phyloP scores from a whole-genome alignment of 2,888 invertebrate species.

The Scaptomyza parva region DNA sequence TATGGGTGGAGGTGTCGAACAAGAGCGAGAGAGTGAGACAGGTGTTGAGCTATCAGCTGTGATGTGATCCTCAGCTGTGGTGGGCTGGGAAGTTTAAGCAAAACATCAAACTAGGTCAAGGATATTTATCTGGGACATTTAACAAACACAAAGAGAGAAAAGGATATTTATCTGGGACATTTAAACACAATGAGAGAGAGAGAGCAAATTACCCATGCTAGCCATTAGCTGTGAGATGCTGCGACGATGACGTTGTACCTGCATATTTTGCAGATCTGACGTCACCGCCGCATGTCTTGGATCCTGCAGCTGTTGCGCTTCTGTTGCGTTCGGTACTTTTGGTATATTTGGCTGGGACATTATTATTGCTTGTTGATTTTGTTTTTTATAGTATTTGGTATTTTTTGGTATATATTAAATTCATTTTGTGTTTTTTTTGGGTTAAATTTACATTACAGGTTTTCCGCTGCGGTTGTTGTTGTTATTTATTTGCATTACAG shows the following conservation, averaged over 20 bases:
- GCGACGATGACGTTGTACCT: constrained; percentile 83
- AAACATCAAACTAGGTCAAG: background rate
- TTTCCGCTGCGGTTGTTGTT: constrained; percentile 25
- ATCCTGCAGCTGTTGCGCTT: constrained; percentile 42
- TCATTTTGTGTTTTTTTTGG: constrained; percentile 65
- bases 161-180: background rate
- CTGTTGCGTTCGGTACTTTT: constrained; percentile 24
- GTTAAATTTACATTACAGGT: constrained; percentile 2
- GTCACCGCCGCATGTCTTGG: constrained; percentile 31
- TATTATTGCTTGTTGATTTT: constrained; percentile 12
- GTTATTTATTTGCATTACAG: constrained; percentile 16
- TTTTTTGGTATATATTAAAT: constrained; percentile 51
- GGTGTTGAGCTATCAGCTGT: constrained; percentile 6
- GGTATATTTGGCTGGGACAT: constrained; percentile 31
- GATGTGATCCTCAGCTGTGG: background rate
- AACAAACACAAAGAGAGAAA: too few relatives aligned
- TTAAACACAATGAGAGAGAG: background rate
- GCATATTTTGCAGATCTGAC: constrained; percentile 34
- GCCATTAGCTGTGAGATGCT: constrained; percentile 85
- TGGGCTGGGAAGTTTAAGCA: background rate
- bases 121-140: background rate
- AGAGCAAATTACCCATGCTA: constrained; percentile 80
- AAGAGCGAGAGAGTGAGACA: background rate
- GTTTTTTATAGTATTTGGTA: constrained; percentile 28
- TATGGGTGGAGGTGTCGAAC: background rate